Evolutionary conservation across 2,797 vertebrate genomes (phyloP).

Genomic region (Rachycentron canadum): DNA sequence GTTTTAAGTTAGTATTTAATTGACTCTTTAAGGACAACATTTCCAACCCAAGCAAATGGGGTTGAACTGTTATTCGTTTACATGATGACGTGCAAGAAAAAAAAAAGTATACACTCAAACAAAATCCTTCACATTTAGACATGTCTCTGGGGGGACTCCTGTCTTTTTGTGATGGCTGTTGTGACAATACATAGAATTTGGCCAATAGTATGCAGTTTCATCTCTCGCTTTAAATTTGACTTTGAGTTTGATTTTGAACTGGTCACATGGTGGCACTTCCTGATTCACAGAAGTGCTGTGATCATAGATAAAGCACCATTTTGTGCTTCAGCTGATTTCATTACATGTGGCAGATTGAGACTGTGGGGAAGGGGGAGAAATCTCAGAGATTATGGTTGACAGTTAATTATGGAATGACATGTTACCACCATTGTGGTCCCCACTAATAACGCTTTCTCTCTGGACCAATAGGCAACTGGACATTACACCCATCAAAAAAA

Average conservation of each 20-base stretch:
- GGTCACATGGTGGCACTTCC: constrained; percentile 24
- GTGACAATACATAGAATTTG: constrained; percentile 45
- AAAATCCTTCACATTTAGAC: constrained; percentile 42
- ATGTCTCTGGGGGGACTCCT: constrained; percentile 35
- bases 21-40: background rate
- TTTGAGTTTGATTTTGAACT: constrained; percentile 30
- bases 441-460: constrained; percentile 34
- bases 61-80: constrained; percentile 23
- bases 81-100: constrained; percentile 37
- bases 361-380: constrained; percentile 5
- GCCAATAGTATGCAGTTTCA: constrained; percentile 39
- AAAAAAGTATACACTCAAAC: background rate
- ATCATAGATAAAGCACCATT: constrained; percentile 19
- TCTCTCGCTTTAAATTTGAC: constrained; percentile 46
- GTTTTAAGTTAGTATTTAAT: constrained; percentile 19
- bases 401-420: constrained; percentile 66
- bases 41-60: constrained; percentile 19
- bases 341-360: constrained; percentile 48
- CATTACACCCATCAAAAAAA: constrained; percentile 43
- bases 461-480: constrained; percentile 43
- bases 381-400: constrained; percentile 49
- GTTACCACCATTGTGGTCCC: constrained; percentile 35
- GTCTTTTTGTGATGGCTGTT: constrained; percentile 44
- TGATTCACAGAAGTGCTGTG: constrained; percentile 30
- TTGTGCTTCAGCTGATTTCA: constrained; percentile 44